Evolutionary conservation across 2,888 invertebrate genomes (phyloP), one percentile per base, ranked within the genome.

Genomic region (Embidobia sp.): DNA sequence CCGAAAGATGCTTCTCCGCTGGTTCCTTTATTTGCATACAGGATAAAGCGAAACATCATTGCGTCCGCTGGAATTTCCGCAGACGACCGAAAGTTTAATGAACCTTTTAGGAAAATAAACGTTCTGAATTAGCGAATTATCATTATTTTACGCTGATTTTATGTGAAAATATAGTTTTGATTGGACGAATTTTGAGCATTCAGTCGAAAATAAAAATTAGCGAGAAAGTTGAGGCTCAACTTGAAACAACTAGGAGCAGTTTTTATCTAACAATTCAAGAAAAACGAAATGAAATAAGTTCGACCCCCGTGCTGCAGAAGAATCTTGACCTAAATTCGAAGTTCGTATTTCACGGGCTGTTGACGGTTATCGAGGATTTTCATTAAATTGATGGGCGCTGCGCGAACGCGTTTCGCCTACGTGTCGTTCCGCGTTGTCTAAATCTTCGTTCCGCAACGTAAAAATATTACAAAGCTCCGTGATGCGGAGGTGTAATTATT

Each of bases 21-120:
- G 22, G 51, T 44, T 51, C 55, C 77, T 74, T 78, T 80, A 85
- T 86, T 86, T 86, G 84, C 84, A 85, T 85, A 80, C 74, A 59
- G 78, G 80, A 85, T 83, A 83, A 84, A 84, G 80, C 80, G 82
- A 81, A 81, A 83, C 77, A 77, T 80, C 80, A 53, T 51, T 35
- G 40, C 35, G 11, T n/a, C 7, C 13, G 42, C 40, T 49, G 31
- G 59, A 74, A 74, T 74, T 66, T 59, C 53, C 53, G 22, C 7
- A 51, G 57, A 46, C 33, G 42, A 42, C 51, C 37, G 33, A 51
- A 66, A 59, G 33, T 74, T 74, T 59, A 74, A 74, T 37, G 42
- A 57, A 64, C 40, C 18, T 37, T 10, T n/a, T 27, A 5, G n/a
- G n/a, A 22, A 57, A 57, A 59, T 51, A 66, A 59, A 27, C 44